These are phyloP conservation scores for Cephonodes hylas DNA, from an alignment of 2,888 invertebrate genomes.

Conservation along the genomic window DNA sequence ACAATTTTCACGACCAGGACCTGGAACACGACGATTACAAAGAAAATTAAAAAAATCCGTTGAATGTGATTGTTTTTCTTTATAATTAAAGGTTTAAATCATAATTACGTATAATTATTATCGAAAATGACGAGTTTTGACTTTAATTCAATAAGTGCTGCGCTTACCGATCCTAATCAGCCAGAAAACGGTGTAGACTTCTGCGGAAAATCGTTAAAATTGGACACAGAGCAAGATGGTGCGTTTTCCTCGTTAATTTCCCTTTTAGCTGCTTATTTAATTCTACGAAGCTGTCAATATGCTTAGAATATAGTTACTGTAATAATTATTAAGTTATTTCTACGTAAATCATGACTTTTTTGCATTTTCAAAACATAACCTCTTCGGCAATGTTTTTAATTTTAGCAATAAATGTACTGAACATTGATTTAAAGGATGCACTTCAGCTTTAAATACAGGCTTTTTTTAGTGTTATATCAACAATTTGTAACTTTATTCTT, in stretches of 20 bases:
- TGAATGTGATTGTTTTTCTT: slow-evolving; percentile 32
- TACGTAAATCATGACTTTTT: neutral
- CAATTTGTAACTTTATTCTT: too few species aligned
- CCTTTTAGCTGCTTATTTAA: neutral
- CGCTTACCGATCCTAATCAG: slow-evolving; percentile 67
- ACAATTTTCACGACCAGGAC: neutral
- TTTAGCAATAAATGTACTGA: neutral
- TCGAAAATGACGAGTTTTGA: slow-evolving; percentile 74
- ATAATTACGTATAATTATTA: slow-evolving; percentile 25
- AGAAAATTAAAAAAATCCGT: slow-evolving; percentile 57
- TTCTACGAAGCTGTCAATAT: neutral
- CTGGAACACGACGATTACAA: neutral
- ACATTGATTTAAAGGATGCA: too few species aligned
- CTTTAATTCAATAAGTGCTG: slow-evolving; percentile 78
- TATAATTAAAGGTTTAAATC: slow-evolving; percentile 36
- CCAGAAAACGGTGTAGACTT: slow-evolving; percentile 87
- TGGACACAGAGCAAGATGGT: slow-evolving; percentile 91
- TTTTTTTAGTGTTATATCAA: too few species aligned
- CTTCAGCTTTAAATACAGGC: neutral
- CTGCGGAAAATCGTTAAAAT: slow-evolving; percentile 88
- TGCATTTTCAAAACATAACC: neutral
- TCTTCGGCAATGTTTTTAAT: neutral
- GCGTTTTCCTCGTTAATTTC: slow-evolving; percentile 37
- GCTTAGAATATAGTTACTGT: neutral
- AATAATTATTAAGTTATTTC: neutral